Conservation (phyloP, 1,140 invertebrate genomes). For the Procambarus clarkii region DNA sequence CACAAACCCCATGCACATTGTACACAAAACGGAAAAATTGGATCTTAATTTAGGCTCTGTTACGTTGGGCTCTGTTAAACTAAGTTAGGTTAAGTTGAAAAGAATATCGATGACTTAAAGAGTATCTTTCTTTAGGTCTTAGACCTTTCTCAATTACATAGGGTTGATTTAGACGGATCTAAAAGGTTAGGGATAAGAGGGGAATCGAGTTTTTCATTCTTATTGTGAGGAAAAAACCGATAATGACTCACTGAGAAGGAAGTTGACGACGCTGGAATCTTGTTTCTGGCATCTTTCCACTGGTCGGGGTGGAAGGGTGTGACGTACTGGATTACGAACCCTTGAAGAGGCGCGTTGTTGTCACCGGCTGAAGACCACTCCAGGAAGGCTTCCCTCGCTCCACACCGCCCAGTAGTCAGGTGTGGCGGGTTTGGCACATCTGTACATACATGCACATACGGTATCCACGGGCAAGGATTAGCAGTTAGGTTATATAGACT, state of each 20-base stretch:
- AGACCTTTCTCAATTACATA: too few relatives aligned
- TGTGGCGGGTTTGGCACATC: slow-evolving; percentile 52
- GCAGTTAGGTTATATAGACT: too few relatives aligned
- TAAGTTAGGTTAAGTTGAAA: too few relatives aligned
- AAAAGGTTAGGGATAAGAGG: neutral
- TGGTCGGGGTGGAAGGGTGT: slow-evolving; percentile 35
- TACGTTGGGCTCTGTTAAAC: too few relatives aligned
- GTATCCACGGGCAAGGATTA: too few relatives aligned
- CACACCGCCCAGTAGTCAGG: slow-evolving; percentile 20
- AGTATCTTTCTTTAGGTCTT: too few relatives aligned
- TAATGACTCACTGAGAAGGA: slow-evolving; percentile 57
- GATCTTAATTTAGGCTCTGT: too few relatives aligned
- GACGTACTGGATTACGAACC: slow-evolving; percentile 46
- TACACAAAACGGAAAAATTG: too few relatives aligned
- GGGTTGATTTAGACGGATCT: too few relatives aligned
- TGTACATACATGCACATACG: neutral
- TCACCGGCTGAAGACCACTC: slow-evolving; percentile 38
- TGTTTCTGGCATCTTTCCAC: slow-evolving; percentile 43
- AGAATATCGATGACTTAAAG: too few relatives aligned
- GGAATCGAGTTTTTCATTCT: neutral
- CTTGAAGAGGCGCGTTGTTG: slow-evolving; percentile 41
- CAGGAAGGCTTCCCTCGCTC: slow-evolving; percentile 33
- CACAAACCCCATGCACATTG: too few relatives aligned
- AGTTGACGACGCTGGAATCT: slow-evolving; percentile 48
- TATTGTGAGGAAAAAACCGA: neutral